Evolutionary conservation across 1,140 invertebrate species (phyloP).

Genomic region (Anoplolepis gracilipes): DNA sequence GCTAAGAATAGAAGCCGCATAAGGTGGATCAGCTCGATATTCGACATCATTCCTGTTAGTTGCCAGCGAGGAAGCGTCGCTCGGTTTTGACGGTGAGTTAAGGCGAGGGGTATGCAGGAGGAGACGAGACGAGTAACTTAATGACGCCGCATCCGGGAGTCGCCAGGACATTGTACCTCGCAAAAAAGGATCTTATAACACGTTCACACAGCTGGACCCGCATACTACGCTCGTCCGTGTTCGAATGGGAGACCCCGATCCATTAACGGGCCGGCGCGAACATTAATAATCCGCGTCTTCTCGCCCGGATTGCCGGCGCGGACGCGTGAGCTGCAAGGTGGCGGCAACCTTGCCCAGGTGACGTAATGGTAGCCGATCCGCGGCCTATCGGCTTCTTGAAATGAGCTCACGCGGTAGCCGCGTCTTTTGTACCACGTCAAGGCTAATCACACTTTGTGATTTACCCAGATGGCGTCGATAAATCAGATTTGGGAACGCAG

Average conservation of each 20-base stretch:
- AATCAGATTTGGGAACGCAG: conserved; percentile 51
- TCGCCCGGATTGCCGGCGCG: conserved; percentile 68
- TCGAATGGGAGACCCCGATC: conserved; percentile 75
- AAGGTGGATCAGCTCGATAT: conserved; percentile 59
- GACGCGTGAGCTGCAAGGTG: conserved; percentile 73
- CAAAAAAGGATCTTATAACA: conserved; percentile 80
- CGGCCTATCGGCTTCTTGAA: conserved; percentile 68
- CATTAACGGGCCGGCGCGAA: conserved; percentile 76
- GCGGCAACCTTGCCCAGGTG: conserved; percentile 70
- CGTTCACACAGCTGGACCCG: conserved; percentile 79
- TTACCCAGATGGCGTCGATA: conserved; percentile 55
- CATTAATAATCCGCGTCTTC: conserved; percentile 77
- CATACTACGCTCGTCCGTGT: conserved; percentile 73
- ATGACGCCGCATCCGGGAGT: conserved; percentile 82
- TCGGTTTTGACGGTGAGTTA: conserved; percentile 25
- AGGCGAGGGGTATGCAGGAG: conserved; percentile 29
- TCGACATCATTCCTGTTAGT: conserved; percentile 50
- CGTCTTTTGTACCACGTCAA: conserved; percentile 54
- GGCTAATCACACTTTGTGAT: conserved; percentile 55
- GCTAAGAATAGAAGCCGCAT: conserved; percentile 54
- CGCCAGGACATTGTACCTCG: conserved; percentile 77
- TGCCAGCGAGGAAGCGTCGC: conserved; percentile 20
- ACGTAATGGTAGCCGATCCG: conserved; percentile 70
- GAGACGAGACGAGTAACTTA: conserved; percentile 67
- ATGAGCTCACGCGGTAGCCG: conserved; percentile 9